phyloP scores from a whole-genome alignment of 2,797 vertebrate genomes.

The Chromis chromis region DNA sequence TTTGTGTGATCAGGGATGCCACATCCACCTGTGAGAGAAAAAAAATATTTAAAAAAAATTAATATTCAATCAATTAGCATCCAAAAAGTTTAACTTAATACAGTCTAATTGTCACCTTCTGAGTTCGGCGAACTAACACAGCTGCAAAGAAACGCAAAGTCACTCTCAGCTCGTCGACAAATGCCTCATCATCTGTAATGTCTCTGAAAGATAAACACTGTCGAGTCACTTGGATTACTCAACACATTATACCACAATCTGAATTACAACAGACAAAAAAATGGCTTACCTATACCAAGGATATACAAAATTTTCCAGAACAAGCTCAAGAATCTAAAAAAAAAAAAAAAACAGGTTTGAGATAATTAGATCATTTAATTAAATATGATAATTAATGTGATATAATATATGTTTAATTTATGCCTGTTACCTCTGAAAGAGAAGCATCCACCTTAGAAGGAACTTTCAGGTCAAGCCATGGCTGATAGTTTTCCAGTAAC shows the following conservation, averaged over 20 bases:
- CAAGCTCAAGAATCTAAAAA: constrained; percentile 92
- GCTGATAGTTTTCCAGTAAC: constrained; percentile 96
- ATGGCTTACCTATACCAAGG: constrained; percentile 95
- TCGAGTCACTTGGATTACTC: not conserved
- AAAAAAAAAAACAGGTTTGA: constrained; percentile 4
- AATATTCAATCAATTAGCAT: not conserved
- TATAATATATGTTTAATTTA: not conserved
- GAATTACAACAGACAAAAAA: not conserved
- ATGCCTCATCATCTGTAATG: constrained; percentile 95
- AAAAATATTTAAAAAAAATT: not conserved
- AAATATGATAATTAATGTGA: not conserved
- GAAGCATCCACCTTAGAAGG: constrained; percentile 96
- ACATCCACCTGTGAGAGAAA: constrained; percentile 89
- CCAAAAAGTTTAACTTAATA: not conserved
- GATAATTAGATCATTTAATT: not conserved
- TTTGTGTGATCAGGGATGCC: constrained; percentile 92
- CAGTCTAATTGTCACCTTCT: constrained; percentile 86
- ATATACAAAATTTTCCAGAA: constrained; percentile 97
- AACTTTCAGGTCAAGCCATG: constrained; percentile 94
- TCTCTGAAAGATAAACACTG: constrained; percentile 84
- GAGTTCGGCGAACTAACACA: constrained; percentile 92
- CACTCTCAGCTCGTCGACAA: constrained; percentile 93
- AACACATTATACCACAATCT: not conserved
- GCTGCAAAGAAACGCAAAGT: constrained; percentile 93
- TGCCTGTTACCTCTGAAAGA: constrained; percentile 90